Evolutionary conservation across 53 echinoderm and acorn worm genomes (phyloP).

Genomic region (Pentamera pediparva): DNA sequence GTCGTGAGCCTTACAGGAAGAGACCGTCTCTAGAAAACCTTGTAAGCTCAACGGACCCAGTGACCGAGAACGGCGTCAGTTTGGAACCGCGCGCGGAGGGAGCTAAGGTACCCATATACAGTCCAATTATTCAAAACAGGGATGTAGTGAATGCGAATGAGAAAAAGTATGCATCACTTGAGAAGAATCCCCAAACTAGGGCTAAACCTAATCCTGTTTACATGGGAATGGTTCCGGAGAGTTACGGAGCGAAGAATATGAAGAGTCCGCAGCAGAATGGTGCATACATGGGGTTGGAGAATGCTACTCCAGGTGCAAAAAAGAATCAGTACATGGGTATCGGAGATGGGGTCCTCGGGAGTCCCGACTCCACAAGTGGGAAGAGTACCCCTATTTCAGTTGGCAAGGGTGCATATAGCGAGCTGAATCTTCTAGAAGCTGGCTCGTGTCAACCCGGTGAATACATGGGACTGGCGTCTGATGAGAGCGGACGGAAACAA

Average conservation of each 20-base stretch:
- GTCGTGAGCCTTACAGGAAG: no score
- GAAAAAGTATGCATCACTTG: not conserved
- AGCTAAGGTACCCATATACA: no score
- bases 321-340: conserved; percentile 25
- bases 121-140: no score
- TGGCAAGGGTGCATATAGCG: conserved; percentile 9
- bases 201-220: not conserved
- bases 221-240: conserved; percentile 9
- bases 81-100: no score
- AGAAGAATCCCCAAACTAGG: not conserved
- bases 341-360: not conserved
- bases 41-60: no score
- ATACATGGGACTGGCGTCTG: conserved; percentile 7
- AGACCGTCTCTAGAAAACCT: no score
- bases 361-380: not conserved
- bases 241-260: not conserved
- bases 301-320: no score
- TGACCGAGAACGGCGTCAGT: no score
- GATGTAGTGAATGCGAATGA: not conserved
- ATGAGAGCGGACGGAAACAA: not conserved
- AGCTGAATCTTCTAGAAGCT: not conserved
- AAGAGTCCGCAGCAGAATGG: not conserved
- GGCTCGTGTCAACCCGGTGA: not conserved
- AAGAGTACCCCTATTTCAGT: not conserved
- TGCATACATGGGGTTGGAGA: conserved; percentile 28